Percentiles rank a stretch among this genome's conserved stretches.
phyloP scores from a whole-genome alignment of 1,140 invertebrate species.

The Trigoniulus corallinus region DNA sequence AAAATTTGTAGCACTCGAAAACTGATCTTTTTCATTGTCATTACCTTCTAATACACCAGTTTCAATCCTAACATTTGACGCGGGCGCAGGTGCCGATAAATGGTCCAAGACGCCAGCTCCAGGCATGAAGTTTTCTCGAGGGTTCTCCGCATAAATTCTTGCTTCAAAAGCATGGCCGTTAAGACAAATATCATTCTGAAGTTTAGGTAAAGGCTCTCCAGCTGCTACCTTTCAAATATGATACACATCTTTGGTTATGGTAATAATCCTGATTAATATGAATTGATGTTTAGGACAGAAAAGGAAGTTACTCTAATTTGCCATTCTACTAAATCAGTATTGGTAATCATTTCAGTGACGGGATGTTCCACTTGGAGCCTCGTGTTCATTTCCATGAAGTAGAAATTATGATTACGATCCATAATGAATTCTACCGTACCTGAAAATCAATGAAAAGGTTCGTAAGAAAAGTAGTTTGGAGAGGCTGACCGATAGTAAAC shows the following conservation, averaged over 20 bases:
- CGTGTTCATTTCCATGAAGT: constrained; percentile 99
- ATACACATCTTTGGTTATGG: constrained; percentile 19
- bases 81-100: constrained; percentile 40
- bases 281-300: background rate
- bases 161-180: constrained; percentile 78
- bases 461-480: too few relatives aligned
- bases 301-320: constrained; percentile 43
- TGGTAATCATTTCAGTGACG: constrained; percentile 94
- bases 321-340: constrained; percentile 89
- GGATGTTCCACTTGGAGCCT: constrained; percentile 90
- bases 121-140: constrained; percentile 72
- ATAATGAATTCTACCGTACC: constrained; percentile 90
- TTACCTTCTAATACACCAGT: constrained; percentile 29
- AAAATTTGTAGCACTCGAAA: background rate
- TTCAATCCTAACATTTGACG: constrained; percentile 17
- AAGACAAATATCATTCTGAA: constrained; percentile 57
- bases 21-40: background rate
- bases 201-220: constrained; percentile 64
- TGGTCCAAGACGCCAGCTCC: constrained; percentile 44
- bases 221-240: constrained; percentile 41
- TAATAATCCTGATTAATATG: too few relatives aligned
- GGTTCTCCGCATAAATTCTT: constrained; percentile 88
- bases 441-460: constrained; percentile 7
- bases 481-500: too few relatives aligned
- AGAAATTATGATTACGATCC: constrained; percentile 69